A percentile compares a stretch with the other conserved stretches of the same genome.
These are phyloP conservation scores for Lerista edwardsae DNA, from an alignment of 2,797 vertebrate species.

Conservation along the genomic window DNA sequence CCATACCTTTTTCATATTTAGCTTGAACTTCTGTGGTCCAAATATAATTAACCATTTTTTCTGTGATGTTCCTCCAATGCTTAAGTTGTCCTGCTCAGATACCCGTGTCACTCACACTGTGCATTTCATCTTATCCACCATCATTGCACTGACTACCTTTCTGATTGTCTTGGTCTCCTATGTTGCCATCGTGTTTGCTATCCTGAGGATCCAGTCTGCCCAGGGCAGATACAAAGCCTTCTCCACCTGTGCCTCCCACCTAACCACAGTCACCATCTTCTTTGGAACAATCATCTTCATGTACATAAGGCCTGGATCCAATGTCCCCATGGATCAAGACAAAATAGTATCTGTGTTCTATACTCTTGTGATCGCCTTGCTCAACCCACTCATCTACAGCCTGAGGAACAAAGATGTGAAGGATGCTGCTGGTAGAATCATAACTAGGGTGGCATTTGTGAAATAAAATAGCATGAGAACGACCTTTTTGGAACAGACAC, in stretches of 20 bases:
- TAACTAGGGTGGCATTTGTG: not conserved
- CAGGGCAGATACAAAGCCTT: not conserved
- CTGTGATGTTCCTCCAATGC: too few relatives aligned
- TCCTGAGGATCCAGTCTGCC: not conserved
- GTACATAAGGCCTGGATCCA: not conserved
- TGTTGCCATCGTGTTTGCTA: not conserved
- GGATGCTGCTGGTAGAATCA: not conserved
- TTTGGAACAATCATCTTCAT: not conserved
- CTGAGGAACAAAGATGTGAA: not conserved
- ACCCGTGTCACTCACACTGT: too few relatives aligned
- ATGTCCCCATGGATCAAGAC: not conserved
- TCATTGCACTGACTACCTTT: too few relatives aligned
- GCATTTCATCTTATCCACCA: too few relatives aligned
- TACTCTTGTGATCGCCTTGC: not conserved
- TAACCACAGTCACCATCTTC: not conserved
- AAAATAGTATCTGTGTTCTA: not conserved
- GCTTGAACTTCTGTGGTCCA: too few relatives aligned
- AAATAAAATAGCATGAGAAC: not conserved
- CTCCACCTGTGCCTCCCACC: not conserved
- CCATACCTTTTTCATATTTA: not conserved
- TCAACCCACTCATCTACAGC: too few relatives aligned
- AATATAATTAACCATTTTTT: too few relatives aligned
- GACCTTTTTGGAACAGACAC: too few relatives aligned
- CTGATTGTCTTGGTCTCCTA: too few relatives aligned
- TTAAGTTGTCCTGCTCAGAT: too few relatives aligned